Percentiles rank a stretch among this genome's conserved stretches.
phyloP scores from a whole-genome alignment of 2,888 invertebrate species.

The Herminia tarsipennalis region DNA sequence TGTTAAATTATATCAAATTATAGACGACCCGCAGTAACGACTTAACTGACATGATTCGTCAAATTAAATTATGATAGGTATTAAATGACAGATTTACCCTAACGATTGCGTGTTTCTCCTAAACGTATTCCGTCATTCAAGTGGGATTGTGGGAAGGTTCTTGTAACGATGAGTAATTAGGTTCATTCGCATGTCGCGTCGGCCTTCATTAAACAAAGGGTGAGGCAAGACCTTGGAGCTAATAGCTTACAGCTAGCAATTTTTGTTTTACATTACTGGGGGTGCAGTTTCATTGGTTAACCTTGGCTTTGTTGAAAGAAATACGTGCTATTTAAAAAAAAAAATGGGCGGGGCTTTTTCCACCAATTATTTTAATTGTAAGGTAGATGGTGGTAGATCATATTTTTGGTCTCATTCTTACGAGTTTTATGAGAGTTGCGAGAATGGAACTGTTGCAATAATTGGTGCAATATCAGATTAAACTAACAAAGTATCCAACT shows the following conservation, averaged over 20 bases:
- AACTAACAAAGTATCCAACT: no score
- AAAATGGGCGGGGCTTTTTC: no score
- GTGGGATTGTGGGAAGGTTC: conserved; percentile 26
- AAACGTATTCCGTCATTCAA: not conserved
- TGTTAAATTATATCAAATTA: no score
- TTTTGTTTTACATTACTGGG: conserved; percentile 13
- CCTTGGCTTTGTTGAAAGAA: not conserved
- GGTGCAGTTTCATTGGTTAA: not conserved
- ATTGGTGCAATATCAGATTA: no score
- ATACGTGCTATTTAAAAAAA: no score
- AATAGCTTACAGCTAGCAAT: conserved; percentile 34
- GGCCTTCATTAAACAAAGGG: conserved; percentile 51
- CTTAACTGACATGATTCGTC: no score
- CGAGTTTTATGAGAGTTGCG: no score
- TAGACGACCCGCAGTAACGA: no score
- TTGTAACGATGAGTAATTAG: conserved; percentile 57
- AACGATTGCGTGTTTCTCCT: not conserved
- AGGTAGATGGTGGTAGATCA: no score
- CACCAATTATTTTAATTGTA: no score
- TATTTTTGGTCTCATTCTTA: no score
- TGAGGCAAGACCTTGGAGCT: conserved; percentile 45
- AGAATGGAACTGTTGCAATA: no score
- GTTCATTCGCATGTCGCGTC: conserved; percentile 33
- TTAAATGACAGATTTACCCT: not conserved
- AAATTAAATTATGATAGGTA: not conserved